phyloP scores from a whole-genome alignment of 2,888 invertebrate genomes.

The Chorisops tibialis region DNA sequence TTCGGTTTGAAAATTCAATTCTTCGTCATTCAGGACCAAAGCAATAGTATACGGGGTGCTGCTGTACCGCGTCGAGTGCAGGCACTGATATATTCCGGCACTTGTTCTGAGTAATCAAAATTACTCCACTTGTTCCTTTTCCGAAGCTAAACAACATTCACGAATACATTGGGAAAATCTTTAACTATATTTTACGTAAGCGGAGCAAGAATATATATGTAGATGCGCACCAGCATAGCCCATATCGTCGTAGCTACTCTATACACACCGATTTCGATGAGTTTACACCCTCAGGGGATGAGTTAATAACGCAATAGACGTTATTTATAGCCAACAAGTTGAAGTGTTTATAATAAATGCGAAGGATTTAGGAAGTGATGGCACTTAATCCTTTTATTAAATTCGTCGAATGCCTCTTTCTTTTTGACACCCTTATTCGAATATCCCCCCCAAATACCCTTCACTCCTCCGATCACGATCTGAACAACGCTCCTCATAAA shows the following conservation, averaged over 20 bases:
- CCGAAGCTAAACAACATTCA: constrained; percentile 16
- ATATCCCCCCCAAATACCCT: background rate
- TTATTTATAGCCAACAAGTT: constrained; percentile 31
- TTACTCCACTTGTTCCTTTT: constrained; percentile 33
- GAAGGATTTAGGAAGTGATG: constrained; percentile 32
- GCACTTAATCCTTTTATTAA: constrained; percentile 35
- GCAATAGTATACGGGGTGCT: too few species aligned
- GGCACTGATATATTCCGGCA: constrained; percentile 29
- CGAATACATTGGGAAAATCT: background rate
- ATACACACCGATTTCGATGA: background rate
- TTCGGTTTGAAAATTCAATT: constrained; percentile 33
- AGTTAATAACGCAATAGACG: constrained; percentile 24
- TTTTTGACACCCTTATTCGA: constrained; percentile 24
- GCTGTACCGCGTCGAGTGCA: constrained; percentile 9
- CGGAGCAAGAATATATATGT: too few species aligned
- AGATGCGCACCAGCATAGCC: background rate
- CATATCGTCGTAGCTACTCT: background rate
- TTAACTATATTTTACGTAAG: too few species aligned
- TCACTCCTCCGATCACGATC: background rate
- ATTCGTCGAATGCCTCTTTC: constrained; percentile 32
- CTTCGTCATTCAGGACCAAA: constrained; percentile 17
- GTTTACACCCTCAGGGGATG: constrained; percentile 13
- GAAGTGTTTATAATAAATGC: constrained; percentile 35
- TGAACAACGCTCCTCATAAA: constrained; percentile 27
- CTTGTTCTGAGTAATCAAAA: constrained; percentile 33